Evolutionary conservation across 2,113 vertebrate species (phyloP).

Genomic region (Bos javanicus): DNA sequence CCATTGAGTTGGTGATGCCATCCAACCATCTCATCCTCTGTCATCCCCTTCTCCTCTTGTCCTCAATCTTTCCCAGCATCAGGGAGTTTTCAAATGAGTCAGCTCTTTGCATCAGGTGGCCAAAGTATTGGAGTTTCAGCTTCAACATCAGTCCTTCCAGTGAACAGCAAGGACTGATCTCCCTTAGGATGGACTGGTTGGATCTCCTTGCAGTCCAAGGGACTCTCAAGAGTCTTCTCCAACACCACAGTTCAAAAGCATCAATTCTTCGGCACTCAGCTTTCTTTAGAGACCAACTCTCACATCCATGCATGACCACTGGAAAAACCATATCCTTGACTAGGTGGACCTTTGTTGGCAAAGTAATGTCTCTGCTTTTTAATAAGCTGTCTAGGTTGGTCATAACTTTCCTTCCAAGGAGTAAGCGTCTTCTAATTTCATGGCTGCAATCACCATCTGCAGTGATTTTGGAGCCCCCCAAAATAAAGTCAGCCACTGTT

Average conservation of each 20-base stretch:
- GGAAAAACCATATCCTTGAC: neutral
- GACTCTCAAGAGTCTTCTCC: neutral
- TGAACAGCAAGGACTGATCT: neutral
- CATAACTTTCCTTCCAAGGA: neutral
- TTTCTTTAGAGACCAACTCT: neutral
- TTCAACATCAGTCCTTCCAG: neutral
- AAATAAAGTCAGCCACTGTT: neutral
- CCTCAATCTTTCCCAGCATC: neutral
- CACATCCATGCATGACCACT: neutral
- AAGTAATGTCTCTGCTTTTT: neutral
- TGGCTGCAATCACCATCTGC: neutral
- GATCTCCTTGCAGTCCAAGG: neutral
- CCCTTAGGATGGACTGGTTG: neutral
- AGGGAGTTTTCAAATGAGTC: neutral
- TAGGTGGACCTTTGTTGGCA: neutral
- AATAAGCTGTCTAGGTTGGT: neutral
- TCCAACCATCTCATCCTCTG: neutral
- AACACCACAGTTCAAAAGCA: neutral
- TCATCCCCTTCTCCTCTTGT: neutral
- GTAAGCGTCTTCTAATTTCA: neutral
- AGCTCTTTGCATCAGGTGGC: neutral
- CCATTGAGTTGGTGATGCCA: neutral
- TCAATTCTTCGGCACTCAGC: rapidly evolving
- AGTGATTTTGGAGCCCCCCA: neutral
- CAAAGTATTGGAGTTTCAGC: neutral